Evolutionary conservation across 2,113 vertebrate genomes (phyloP), one percentile per base, ranked within the genome.

Genomic region (Nycticryphes semicollaris): DNA sequence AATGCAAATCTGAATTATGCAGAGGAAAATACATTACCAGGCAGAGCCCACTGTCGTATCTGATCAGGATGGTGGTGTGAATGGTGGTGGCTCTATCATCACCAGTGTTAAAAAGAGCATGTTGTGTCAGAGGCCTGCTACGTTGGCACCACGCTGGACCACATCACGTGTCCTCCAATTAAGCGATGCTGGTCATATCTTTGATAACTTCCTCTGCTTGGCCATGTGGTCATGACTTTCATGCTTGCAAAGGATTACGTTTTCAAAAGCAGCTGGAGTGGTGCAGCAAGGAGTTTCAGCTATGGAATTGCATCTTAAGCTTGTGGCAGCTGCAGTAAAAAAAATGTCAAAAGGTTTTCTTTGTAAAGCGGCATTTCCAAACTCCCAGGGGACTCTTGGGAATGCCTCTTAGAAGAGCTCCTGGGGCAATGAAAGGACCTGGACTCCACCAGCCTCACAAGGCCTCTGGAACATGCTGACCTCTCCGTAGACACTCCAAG

Each of bases 1-100:
- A 33, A 35, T 0, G 2, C 28, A 30, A 20, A 54, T 15, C 23
- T 31, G 74, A 84, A 22, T 1, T 23, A 15, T 0, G 6, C 0
- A 0, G 48, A 85, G 47, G 50, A 17, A 30, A 47, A 59, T 64
- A 37, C n/a, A 0, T 91, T 83, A 74, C 72, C 93, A 51, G 37
- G 37, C 31, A 59, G 84, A 87, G 54, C 75, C 54, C 70, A 1
- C 59, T 3, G 74, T 30, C 0, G 5, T 14, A 3, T 59, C 83
- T 11, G 88, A 28, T 24, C 45, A 5, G 82, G 82, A 54, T 39
- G 87, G 23, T 9, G 63, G 59, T 59, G 70, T 31, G 67, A 67
- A 35, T 43, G 82, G 51, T 4, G 13, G 41, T 30, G 72, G 54
- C 85, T 86, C 79, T 43, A 1, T 47, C 53, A 4, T 1, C 30